Base-by-base conservation (phyloP, 2,888 invertebrate species). In the Chelonus formosanus region DNA sequence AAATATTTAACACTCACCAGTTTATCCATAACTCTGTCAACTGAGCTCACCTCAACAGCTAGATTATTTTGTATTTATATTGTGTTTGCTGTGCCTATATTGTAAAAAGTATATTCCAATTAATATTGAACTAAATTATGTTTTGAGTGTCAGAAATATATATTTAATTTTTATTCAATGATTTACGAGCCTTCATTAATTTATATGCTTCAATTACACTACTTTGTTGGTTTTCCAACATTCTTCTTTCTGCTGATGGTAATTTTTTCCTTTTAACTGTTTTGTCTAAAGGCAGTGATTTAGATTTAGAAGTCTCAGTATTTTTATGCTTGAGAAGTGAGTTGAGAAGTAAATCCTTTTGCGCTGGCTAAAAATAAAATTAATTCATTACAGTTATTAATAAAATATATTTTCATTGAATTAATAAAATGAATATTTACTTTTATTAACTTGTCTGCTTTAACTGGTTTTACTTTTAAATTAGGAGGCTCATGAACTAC, bases 401-500 rank as follows among this genome's bases (percentile, higher is more conserved):
- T 20, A 20, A 20, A 20, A 20, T 20, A 20, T 20, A 20, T 20
- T 20, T 20, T 65, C 4, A 7, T 53, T 48, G n/a, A 58, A 73
- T 85, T 69, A 87, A 83, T 47, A 20, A 20, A 1, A 20, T 20
- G 20, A 20, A 20, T 20, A 20, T 86, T 84, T 67, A 58, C 60
- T 47, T 62, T 61, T 10, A 81, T 83, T 56, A 74, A 76, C 60
- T 84, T 85, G 55, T 78, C 75, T 50, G 86, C 87, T 74, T 86
- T 87, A 64, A 85, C 85, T 1, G 90, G 89, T 58, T 84, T 79
- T 3, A 85, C 79, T 48, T 80, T 84, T 47, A 93, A 84, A 60
- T 86, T 83, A 43, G 94, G 94, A 63, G 94, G 94, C 59, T 88
- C 91, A 83, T 91, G 90, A 3, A 87, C 90, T 58, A 90, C 87